Percentiles rank a stretch among this genome's conserved stretches.
These are phyloP conservation scores for Sussaba pulchella DNA, from an alignment of 2,888 invertebrate species.

Conservation along the genomic window DNA sequence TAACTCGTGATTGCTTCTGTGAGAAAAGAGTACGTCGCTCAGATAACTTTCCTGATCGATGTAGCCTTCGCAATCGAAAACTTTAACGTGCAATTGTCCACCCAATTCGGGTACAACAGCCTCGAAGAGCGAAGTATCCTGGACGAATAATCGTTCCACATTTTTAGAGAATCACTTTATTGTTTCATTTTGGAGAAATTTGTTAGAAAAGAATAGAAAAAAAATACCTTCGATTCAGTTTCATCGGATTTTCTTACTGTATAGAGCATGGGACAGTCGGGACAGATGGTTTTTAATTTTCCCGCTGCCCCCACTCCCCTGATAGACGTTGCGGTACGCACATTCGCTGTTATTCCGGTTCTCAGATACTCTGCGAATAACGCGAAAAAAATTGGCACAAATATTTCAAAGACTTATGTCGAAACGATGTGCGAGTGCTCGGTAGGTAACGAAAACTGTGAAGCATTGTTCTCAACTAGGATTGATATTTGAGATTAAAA, in stretches of 20 bases:
- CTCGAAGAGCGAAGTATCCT: slow-evolving; percentile 75
- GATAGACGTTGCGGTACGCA: slow-evolving; percentile 79
- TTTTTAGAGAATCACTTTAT: neutral
- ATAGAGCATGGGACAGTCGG: slow-evolving; percentile 73
- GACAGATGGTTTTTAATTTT: slow-evolving; percentile 73
- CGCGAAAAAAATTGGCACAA: too few relatives aligned
- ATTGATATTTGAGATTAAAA: too few relatives aligned
- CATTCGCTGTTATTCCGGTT: slow-evolving; percentile 79
- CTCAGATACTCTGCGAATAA: slow-evolving; percentile 75
- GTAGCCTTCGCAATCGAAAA: slow-evolving; percentile 79
- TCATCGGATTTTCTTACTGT: slow-evolving; percentile 75
- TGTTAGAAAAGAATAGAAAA: neutral
- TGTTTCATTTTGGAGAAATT: neutral
- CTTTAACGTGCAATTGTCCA: slow-evolving; percentile 75
- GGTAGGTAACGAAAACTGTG: too few relatives aligned
- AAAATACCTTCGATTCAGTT: slow-evolving; percentile 72
- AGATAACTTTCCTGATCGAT: slow-evolving; percentile 74
- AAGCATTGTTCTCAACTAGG: too few relatives aligned
- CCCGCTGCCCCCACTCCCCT: slow-evolving; percentile 68
- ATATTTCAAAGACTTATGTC: too few relatives aligned
- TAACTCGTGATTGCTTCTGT: slow-evolving; percentile 80
- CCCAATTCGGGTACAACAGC: slow-evolving; percentile 78
- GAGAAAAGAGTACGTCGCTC: slow-evolving; percentile 77
- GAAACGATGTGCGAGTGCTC: too few relatives aligned
- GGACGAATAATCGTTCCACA: neutral